Evolutionary conservation across 2,888 invertebrate genomes (phyloP), one percentile per base, ranked within the genome.

Genomic region (Rhodophaea formosa): DNA sequence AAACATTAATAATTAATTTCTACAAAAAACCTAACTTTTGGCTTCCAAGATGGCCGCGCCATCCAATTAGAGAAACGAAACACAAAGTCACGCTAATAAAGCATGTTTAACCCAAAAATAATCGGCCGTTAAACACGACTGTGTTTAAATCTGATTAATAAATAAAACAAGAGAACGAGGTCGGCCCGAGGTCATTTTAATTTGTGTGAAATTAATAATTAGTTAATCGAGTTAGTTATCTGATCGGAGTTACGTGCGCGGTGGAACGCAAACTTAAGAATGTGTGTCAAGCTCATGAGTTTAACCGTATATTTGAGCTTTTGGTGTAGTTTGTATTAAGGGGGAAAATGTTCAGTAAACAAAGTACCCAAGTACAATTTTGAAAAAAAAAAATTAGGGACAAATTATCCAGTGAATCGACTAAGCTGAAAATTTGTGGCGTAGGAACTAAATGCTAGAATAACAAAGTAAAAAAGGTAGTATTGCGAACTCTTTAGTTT

Each of bases 171-270:
- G 53, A 51, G 23, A 63, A 62, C 63, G 65, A 64, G 74, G 73
- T 70, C 74, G 70, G 32, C 32, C 12, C 16, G 67, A 62, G 68
- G 71, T 72, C 67, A 64, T 71, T 72, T 78, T 84, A 85, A 85
- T 86, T 86, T 85, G 84, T 86, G 85, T 86, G 82, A 85, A 86
- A 86, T 85, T 84, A 82, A 77, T 84, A 85, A 86, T 86, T 85
- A 83, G 75, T 70, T 79, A 80, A 81, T 84, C 80, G 73, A 74
- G 75, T 80, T 75, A 56, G n/a, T 14, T 77, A 82, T 81, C 81
- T 15, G 56, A 56, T 47, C 49, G 53, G 29, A 53, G 43, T 49
- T 47, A 47, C 56, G 56, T 47, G 49, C 35, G 16, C 35, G 51
- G 16, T 51, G 51, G 51, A 39, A 35, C 35, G 17, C 12, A 17